Conservation (phyloP, 92 coral and sea anemone species). For the Epizoanthus illoricatus region DNA sequence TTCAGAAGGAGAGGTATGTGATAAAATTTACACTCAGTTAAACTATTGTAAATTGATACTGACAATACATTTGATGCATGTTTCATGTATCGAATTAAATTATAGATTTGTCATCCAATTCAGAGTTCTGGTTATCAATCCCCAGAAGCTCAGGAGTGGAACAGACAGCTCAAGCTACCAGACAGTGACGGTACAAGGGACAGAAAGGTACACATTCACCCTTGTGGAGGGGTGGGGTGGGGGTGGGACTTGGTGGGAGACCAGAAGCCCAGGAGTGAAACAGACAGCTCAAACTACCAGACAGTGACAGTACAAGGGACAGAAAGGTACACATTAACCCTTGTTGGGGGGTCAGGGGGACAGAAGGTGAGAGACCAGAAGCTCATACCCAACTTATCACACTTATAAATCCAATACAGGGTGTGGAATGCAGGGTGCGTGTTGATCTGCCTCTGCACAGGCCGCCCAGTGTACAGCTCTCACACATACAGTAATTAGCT, state of each 20-base stretch:
- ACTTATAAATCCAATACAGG: no score
- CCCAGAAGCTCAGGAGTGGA: slow-evolving; percentile 85
- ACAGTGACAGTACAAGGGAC: background rate
- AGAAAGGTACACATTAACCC: background rate
- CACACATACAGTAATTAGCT: background rate
- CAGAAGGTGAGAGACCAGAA: slow-evolving; percentile 51
- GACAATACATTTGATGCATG: background rate
- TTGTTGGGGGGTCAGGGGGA: no score
- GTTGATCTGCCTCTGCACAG: slow-evolving; percentile 63
- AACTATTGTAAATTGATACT: background rate
- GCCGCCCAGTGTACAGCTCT: slow-evolving; percentile 39
- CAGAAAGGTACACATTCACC: background rate
- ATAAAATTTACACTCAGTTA: background rate
- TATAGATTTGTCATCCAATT: slow-evolving; percentile 65
- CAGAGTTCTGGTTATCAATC: slow-evolving; percentile 89
- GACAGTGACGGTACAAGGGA: background rate
- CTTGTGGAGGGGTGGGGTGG: no score
- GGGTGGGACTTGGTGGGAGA: no score
- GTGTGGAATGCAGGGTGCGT: slow-evolving; percentile 84
- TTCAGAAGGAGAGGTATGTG: slow-evolving; percentile 38
- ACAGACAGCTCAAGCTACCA: slow-evolving; percentile 47
- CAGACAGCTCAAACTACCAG: slow-evolving; percentile 39
- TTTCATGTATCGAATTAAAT: background rate
- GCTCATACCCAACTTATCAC: background rate
- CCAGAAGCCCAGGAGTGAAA: slow-evolving; percentile 86